These are phyloP conservation scores for Protobothrops mucrosquamatus DNA, from an alignment of 2,113 vertebrate genomes.

Conservation along the genomic window DNA sequence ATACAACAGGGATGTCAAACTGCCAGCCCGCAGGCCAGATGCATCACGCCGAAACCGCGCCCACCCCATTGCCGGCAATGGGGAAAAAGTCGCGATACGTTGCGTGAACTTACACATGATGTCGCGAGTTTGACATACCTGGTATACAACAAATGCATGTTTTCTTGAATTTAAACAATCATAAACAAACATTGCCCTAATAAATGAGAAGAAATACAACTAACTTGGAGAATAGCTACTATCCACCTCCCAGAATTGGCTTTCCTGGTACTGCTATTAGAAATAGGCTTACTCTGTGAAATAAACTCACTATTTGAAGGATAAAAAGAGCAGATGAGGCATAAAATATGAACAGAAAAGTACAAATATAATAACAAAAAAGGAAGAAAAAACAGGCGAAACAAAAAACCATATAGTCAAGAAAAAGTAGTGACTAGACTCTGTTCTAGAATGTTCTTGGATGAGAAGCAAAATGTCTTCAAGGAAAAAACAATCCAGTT, in stretches of 20 bases:
- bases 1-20: neutral
- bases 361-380: neutral
- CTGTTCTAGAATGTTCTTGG: no score
- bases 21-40: no score
- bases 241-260: neutral
- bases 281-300: neutral
- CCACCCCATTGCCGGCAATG: no score
- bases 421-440: neutral
- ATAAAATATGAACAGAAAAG: neutral
- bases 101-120: no score
- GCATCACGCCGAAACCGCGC: no score
- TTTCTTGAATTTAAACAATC: neutral
- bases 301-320: neutral
- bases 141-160: neutral
- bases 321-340: neutral
- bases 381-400: neutral
- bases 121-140: no score
- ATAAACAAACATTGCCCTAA: neutral
- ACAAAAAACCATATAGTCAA: neutral
- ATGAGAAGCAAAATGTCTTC: no score
- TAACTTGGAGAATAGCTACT: neutral
- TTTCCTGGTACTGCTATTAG: neutral
- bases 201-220: neutral
- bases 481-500: no score
- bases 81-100: no score